phyloP scores from a whole-genome alignment of 2,113 vertebrate genomes.

The Tenrec ecaudatus region DNA sequence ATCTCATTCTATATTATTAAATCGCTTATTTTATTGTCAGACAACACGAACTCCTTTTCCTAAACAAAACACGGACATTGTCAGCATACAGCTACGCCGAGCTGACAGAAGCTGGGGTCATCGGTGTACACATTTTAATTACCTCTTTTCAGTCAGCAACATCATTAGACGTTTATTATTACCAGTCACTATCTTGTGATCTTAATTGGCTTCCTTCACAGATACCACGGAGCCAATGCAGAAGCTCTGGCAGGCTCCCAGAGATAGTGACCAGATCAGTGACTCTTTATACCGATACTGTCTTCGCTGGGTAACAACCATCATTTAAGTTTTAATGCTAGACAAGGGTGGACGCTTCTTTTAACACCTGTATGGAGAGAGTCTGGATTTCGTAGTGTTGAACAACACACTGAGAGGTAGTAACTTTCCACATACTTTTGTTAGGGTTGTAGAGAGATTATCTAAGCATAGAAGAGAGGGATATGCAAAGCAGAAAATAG shows the following conservation, averaged over 20 bases:
- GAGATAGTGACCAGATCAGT: slow-evolving; percentile 75
- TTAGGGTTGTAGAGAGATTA: slow-evolving; percentile 1
- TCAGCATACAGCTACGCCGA: slow-evolving; percentile 57
- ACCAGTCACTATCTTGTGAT: slow-evolving; percentile 79
- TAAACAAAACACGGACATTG: slow-evolving; percentile 81
- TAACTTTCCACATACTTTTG: slow-evolving; percentile 32
- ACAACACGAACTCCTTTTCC: slow-evolving; percentile 79
- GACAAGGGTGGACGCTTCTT: slow-evolving; percentile 63
- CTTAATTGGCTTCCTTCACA: slow-evolving; percentile 82
- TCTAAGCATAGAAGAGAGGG: neutral
- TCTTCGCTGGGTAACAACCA: slow-evolving; percentile 64
- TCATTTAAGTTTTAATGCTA: slow-evolving; percentile 69
- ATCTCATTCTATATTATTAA: slow-evolving; percentile 66
- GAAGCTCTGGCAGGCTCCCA: slow-evolving; percentile 65
- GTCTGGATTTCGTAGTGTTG: slow-evolving; percentile 38
- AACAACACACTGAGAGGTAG: neutral
- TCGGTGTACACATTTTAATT: slow-evolving; percentile 84
- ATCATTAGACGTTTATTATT: slow-evolving; percentile 85
- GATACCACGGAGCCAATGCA: slow-evolving; percentile 69
- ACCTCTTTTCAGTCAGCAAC: slow-evolving; percentile 80
- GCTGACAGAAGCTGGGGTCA: slow-evolving; percentile 79
- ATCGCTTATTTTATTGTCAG: slow-evolving; percentile 76
- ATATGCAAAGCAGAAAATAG: neutral
- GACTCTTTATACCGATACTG: slow-evolving; percentile 67
- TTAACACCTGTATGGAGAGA: slow-evolving; percentile 66